Base-by-base conservation (phyloP, 2,797 vertebrate species). In the Phalloptychus januarius region DNA sequence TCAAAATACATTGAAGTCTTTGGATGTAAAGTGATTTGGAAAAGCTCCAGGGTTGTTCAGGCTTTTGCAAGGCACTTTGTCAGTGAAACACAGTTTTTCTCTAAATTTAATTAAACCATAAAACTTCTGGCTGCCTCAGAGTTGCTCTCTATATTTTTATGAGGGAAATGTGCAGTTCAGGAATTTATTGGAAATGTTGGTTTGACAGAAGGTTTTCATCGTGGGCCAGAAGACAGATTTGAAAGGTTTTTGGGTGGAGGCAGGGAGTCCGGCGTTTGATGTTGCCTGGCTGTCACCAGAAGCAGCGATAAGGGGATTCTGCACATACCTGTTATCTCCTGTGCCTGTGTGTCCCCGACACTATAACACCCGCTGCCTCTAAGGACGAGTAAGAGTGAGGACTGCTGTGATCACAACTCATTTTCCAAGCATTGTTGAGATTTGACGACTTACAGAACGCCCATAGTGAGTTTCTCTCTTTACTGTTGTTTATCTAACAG, bases 241-340 rank as follows among this genome's bases (percentile, higher is more conserved):
- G 84, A 91, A 85, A 92, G 52, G 86, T 85, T 92, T 88, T 90
- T 88, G 80, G 85, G 83, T 86, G 3, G 74, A 80, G 77, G 79
- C 80, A 71, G 81, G 7, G 78, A 77, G 75, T 81, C 80, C 75
- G 42, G 84, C 87, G 92, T 95, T 96, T 96, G 95, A 96, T 95
- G 95, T 95, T 86, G 86, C 79, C n/a, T 81, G 86, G 76, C 93
- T 96, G 94, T 96, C 95, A 96, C 92, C 95, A 94, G 89, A 82
- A 80, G 82, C 81, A 89, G 86, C 86, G 95, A 96, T 95, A 95
- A 95, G 92, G 77, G 88, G 94, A 96, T 96, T 96, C 95, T 96
- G 94, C 94, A 94, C 95, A 96, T 96, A 95, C 95, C 93, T 93
- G 79, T 75, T 83, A 85, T 75, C 84, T 65, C 74, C 36, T 72